These are phyloP conservation scores for Lepidostoma basale DNA, from an alignment of 1,140 invertebrate genomes.

Conservation along the genomic window DNA sequence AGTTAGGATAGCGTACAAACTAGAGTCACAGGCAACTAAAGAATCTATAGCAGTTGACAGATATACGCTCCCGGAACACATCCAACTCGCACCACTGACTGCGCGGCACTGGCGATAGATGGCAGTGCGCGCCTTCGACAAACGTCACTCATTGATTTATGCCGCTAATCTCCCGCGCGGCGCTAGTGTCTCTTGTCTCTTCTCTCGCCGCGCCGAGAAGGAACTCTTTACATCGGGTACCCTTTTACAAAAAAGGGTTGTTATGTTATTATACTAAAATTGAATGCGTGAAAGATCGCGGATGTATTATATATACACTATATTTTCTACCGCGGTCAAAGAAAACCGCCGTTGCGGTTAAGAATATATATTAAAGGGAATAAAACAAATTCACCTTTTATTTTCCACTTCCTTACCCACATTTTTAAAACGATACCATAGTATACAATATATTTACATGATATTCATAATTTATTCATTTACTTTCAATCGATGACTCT, in stretches of 20 bases:
- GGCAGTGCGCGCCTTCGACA: slow-evolving; percentile 7
- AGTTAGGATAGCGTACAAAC: slow-evolving; percentile 3
- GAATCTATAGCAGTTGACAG: slow-evolving; percentile 23
- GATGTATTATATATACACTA: too few relatives aligned
- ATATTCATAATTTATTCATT: too few relatives aligned
- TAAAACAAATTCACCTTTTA: background rate
- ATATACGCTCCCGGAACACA: background rate
- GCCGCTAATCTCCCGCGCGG: slow-evolving; percentile 17
- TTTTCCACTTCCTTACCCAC: too few relatives aligned
- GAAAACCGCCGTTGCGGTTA: background rate
- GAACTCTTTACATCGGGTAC: too few relatives aligned
- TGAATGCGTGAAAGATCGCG: background rate
- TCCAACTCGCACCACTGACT: slow-evolving; percentile 3
- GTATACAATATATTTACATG: too few relatives aligned
- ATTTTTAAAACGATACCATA: too few relatives aligned
- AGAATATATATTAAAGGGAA: too few relatives aligned
- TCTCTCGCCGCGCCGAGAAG: too few relatives aligned
- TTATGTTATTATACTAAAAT: background rate
- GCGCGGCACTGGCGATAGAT: slow-evolving; percentile 31
- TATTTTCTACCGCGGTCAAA: background rate
- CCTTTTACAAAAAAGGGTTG: slow-evolving; percentile 30
- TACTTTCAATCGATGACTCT: too few relatives aligned
- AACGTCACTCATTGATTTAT: slow-evolving; percentile 46
- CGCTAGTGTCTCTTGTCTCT: slow-evolving; percentile 29
- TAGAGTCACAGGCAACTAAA: background rate